Base-by-base conservation (phyloP, 1,140 invertebrate genomes). In the Caenorhabditis inopinata region DNA sequence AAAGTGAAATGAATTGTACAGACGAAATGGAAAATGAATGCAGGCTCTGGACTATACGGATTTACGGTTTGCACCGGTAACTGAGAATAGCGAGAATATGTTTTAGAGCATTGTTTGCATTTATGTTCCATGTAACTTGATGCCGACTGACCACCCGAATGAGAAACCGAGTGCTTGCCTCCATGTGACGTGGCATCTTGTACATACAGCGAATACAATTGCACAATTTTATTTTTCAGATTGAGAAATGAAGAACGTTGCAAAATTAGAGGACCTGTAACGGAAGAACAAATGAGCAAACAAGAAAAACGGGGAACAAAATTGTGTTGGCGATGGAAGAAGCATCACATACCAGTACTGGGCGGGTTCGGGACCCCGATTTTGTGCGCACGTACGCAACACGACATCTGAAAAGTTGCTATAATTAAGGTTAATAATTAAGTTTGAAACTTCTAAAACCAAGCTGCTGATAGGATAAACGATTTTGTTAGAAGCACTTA, bases 341-440 rank as follows among this genome's bases (percentile, higher is more conserved):
- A 3, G 25, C 9, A 21, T 68, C 58, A 68, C 58, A 68, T 21
- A 68, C 58, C 18, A 68, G n/a, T 1, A 68, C 58, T 21, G 58
- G 58, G 21, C 58, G 76, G 35, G 49, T 78, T 16, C 49, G 76
- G 12, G 49, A 53, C 16, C 76, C 76, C 2, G 58, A 68, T 62
- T 78, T 78, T 4, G 51, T 78, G 6, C 51, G 23, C 5, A 47
- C 45, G 21, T 78, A 78, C 5, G 49, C 53, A 0, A 78, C 51
- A 25, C 76, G 76, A 47, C 76, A 78, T 53, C 76, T 78, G 76
- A 23, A 77, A 58, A 18, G 9, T 29, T 74, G 1, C 18, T 14
- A 35, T 14, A 42, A 42, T n/a, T n/a, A n/a, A n/a, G n/a, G n/a
- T n/a, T n/a, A n/a, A n/a, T n/a, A n/a, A n/a, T n/a, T n/a, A n/a